Evolutionary conservation across 2,797 vertebrate species (phyloP).

Genomic region (Paedocypris micromegethes): DNA sequence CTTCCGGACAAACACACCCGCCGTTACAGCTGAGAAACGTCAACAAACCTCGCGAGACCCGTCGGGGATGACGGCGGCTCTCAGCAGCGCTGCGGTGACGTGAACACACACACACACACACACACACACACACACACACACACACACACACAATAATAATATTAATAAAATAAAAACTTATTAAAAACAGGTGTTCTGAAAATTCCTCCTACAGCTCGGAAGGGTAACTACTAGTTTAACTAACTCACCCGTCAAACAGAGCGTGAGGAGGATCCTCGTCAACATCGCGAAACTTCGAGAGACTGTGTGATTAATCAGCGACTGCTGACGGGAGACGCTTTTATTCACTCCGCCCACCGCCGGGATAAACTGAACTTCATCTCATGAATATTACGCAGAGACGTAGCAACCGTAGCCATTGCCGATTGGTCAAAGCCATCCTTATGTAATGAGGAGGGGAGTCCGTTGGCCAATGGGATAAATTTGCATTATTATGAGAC

Average conservation of each 20-base stretch:
- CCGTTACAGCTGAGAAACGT: background rate
- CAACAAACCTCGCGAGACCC: conserved; percentile 14
- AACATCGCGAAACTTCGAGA: background rate
- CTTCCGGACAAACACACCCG: background rate
- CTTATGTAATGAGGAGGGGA: too few relatives aligned
- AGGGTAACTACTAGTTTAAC: background rate
- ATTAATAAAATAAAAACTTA: background rate
- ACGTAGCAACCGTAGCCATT: too few relatives aligned
- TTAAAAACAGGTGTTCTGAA: background rate
- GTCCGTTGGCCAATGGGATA: too few relatives aligned
- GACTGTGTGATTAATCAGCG: background rate
- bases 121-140: background rate
- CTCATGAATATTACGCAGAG: background rate
- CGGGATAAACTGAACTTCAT: background rate
- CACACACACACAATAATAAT: too few relatives aligned
- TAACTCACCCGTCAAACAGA: conserved; percentile 21
- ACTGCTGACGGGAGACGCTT: background rate
- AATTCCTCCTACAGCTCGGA: too few relatives aligned
- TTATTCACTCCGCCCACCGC: conserved; percentile 12
- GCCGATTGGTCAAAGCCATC: too few relatives aligned
- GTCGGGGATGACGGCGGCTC: background rate
- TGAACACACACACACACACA: background rate
- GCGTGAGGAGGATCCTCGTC: background rate
- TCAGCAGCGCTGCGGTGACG: background rate
- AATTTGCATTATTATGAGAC: too few relatives aligned